Conservation (phyloP, 2,888 invertebrate species). For the Noctuana brunneofusca region DNA sequence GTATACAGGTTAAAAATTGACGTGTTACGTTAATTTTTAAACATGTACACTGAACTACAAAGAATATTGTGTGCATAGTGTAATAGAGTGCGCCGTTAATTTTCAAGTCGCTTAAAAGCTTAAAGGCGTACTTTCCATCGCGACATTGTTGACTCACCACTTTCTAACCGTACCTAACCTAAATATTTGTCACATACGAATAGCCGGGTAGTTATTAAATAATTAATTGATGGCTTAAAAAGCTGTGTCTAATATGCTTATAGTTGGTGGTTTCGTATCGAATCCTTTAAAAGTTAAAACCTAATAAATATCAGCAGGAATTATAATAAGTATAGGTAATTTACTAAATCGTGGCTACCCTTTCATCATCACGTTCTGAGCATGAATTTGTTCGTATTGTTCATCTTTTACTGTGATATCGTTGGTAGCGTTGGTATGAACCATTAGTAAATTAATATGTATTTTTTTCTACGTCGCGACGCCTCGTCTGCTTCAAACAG, state of each 20-base stretch:
- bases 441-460: too few relatives aligned
- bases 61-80: constrained; percentile 22
- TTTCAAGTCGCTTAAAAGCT: constrained; percentile 21
- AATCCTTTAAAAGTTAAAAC: background rate
- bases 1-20: background rate
- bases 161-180: constrained; percentile 25
- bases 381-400: too few relatives aligned
- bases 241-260: background rate
- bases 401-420: too few relatives aligned
- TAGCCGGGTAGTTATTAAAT: constrained; percentile 1
- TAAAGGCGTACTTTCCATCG: constrained; percentile 24
- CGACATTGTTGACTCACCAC: constrained; percentile 24
- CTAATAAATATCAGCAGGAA: too few relatives aligned
- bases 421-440: too few relatives aligned
- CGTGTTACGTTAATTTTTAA: constrained; percentile 5
- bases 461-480: too few relatives aligned
- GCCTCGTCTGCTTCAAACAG: too few relatives aligned
- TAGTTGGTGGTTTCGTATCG: background rate
- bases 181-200: constrained; percentile 9
- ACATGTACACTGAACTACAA: constrained; percentile 19
- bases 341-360: too few relatives aligned
- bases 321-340: too few relatives aligned
- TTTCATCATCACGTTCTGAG: too few relatives aligned
- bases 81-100: constrained; percentile 24
- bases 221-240: background rate